These are phyloP conservation scores for Mylabris phalerata DNA, from an alignment of 1,140 invertebrate species.

Conservation along the genomic window DNA sequence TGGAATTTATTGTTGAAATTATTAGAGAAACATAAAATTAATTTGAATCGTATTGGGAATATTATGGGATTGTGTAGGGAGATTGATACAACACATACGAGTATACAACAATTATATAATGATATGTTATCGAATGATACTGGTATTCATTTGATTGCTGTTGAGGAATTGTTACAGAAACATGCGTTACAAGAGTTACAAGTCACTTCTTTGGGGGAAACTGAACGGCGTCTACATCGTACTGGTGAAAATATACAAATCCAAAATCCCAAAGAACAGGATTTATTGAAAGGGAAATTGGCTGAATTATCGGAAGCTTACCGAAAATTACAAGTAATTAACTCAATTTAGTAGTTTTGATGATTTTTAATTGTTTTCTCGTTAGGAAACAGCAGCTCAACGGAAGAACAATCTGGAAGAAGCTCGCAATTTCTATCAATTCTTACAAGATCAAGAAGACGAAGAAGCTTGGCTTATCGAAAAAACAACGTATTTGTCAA, in stretches of 20 bases:
- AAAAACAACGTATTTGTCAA: slow-evolving; percentile 84
- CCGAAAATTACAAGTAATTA: slow-evolving; percentile 27
- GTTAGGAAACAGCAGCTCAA: slow-evolving; percentile 51
- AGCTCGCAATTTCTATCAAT: slow-evolving; percentile 89
- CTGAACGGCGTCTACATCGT: slow-evolving; percentile 67
- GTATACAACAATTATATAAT: slow-evolving; percentile 73
- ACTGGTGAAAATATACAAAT: slow-evolving; percentile 49
- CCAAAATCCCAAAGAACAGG: slow-evolving; percentile 35
- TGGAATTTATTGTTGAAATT: slow-evolving; percentile 83
- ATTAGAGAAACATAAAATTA: slow-evolving; percentile 76
- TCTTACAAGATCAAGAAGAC: slow-evolving; percentile 81
- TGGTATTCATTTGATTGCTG: slow-evolving; percentile 84
- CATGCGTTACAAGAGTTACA: slow-evolving; percentile 89
- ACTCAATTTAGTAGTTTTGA: no score
- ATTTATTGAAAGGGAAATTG: slow-evolving; percentile 33
- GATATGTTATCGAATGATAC: slow-evolving; percentile 83
- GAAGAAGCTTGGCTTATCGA: slow-evolving; percentile 89
- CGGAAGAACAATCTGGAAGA: slow-evolving; percentile 80
- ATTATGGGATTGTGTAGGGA: slow-evolving; percentile 83
- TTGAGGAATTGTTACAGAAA: slow-evolving; percentile 90
- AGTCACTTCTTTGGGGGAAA: slow-evolving; percentile 78
- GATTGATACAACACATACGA: slow-evolving; percentile 81
- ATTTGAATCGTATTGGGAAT: slow-evolving; percentile 67
- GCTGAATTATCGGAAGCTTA: slow-evolving; percentile 32
- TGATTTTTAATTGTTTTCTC: no score